Percentiles rank a stretch among this genome's conserved stretches.
phyloP scores from a whole-genome alignment of 2,113 vertebrate genomes.

The pig (Sus scrofa) region T2T-Sscrofa CM000820.6:103001501-103002000 shows the following conservation, averaged over 20 bases:
- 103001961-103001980: too few relatives aligned
- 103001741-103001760: not conserved
- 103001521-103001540: not conserved
- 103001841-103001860: too few relatives aligned
- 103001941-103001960: too few relatives aligned
- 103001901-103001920: too few relatives aligned
- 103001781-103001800: not conserved
- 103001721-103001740: not conserved
- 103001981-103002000: too few relatives aligned
- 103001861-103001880: too few relatives aligned
- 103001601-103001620: not conserved
- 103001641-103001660: not conserved
- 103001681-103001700: not conserved
- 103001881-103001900: too few relatives aligned
- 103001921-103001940: too few relatives aligned
- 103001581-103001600: not conserved
- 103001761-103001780: not conserved
- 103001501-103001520: not conserved
- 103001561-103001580: not conserved
- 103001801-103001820: not conserved
- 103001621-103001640: not conserved
- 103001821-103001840: constrained; percentile 29
- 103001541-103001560: not conserved
- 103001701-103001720: not conserved
- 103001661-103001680: not conserved